Base-by-base conservation (phyloP, 2,888 invertebrate genomes). In the Clusia tigrina region DNA sequence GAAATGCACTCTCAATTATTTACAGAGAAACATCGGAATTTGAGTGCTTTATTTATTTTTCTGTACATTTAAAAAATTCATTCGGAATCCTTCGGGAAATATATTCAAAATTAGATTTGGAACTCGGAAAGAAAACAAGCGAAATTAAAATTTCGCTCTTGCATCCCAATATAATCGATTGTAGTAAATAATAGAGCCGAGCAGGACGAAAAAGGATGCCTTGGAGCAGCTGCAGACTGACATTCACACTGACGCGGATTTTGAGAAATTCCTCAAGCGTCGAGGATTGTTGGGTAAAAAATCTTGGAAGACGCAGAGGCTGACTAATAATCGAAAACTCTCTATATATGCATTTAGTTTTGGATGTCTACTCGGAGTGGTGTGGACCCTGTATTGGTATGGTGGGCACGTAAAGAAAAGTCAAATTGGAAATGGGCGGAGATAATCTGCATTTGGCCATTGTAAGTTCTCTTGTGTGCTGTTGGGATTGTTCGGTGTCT, bases 311-410 rank as follows among this genome's bases (percentile, higher is more conserved):
- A 17, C n/a, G 42, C 12, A 12, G 32, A 5, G 12, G 12, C 12
- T 25, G 38, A 52, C 51, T 52, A 17, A 25, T 37, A 54, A 32
- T 25, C 3, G 42, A 32, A n/a, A n/a, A n/a, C n/a, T n/a, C n/a
- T n/a, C n/a, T n/a, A n/a, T n/a, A n/a, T n/a, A n/a, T n/a, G n/a
- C n/a, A n/a, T n/a, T 6, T 22, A 91, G 92, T 96, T 64, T 86
- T 94, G 63, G 96, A 96, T 80, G 88, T 96, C 15, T 96, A 92
- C 82, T 91, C 95, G 6, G 93, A 92, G 67, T 96, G 96, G 96
- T 92, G 94, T 78, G 96, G 96, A 0, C 95, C 95, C 0, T 95
- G 95, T 78, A 83, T 88, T 63, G 94, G 93, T 24, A 93, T 96
- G 92, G 86, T 91, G 58, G 91, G 91, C 54, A 91, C 90, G 79